phyloP scores from a whole-genome alignment of 2,113 vertebrate species.

The Antechinus flavipes region DNA sequence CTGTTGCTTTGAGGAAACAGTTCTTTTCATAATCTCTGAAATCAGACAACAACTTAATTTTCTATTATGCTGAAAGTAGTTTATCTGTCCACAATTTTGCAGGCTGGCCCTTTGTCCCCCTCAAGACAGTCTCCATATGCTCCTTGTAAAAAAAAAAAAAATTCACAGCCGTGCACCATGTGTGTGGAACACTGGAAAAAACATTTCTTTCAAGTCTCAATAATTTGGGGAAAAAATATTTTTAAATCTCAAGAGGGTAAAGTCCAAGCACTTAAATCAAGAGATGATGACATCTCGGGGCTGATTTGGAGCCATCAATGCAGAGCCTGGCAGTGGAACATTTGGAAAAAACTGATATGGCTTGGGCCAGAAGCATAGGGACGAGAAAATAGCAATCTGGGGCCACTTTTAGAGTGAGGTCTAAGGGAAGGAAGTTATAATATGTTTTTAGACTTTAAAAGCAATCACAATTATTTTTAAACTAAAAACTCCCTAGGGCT shows the following conservation, averaged over 20 bases:
- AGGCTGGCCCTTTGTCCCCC: neutral
- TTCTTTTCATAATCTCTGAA: neutral
- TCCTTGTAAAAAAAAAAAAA: neutral
- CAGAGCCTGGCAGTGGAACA: neutral
- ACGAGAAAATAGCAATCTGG: neutral
- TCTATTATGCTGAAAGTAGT: neutral
- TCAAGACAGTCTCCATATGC: neutral
- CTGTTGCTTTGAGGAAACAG: neutral
- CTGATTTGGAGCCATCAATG: neutral
- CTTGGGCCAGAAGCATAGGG: neutral
- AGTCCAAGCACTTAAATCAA: neutral
- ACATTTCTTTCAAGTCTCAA: neutral
- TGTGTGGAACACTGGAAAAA: neutral
- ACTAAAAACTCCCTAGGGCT: neutral
- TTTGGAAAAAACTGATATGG: neutral
- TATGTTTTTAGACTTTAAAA: neutral
- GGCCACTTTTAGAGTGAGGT: too few relatives aligned
- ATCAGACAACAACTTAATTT: neutral
- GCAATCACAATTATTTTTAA: neutral
- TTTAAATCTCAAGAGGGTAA: neutral
- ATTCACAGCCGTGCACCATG: neutral
- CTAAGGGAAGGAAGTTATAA: neutral
- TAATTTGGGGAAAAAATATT: neutral
- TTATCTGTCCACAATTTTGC: neutral
- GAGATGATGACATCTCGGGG: neutral